phyloP scores from a whole-genome alignment of 2,113 vertebrate genomes.

The Peromyscus californicus region DNA sequence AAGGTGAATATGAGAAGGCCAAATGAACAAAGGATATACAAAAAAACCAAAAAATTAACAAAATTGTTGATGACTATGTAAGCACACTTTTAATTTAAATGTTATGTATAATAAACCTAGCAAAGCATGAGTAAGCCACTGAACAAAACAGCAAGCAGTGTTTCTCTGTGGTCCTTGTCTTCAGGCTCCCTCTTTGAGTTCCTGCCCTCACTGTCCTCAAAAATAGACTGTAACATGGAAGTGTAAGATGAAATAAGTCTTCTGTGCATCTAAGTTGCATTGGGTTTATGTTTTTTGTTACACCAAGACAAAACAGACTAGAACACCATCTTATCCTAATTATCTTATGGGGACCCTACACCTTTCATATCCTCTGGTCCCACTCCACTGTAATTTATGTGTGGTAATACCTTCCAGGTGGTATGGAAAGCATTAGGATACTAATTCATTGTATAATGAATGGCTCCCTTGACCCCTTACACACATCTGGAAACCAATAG shows the following conservation, averaged over 20 bases:
- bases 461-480: not conserved
- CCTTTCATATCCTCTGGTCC: not conserved
- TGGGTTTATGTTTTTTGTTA: not conserved
- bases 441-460: not conserved
- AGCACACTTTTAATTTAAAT: not conserved
- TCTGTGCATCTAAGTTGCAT: not conserved
- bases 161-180: not conserved
- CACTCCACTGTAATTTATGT: not conserved
- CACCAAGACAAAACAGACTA: not conserved
- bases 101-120: not conserved
- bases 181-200: not conserved
- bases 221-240: not conserved
- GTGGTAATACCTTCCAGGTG: not conserved
- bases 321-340: not conserved
- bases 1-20: not conserved
- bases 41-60: not conserved
- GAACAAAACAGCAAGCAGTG: not conserved
- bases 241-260: not conserved
- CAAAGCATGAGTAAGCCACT: not conserved
- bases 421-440: not conserved
- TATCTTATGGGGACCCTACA: not conserved
- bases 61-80: not conserved
- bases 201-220: not conserved
- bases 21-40: not conserved
- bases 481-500: not conserved